phyloP scores from a whole-genome alignment of 2,797 vertebrate species.

The Liparis tanakae region DNA sequence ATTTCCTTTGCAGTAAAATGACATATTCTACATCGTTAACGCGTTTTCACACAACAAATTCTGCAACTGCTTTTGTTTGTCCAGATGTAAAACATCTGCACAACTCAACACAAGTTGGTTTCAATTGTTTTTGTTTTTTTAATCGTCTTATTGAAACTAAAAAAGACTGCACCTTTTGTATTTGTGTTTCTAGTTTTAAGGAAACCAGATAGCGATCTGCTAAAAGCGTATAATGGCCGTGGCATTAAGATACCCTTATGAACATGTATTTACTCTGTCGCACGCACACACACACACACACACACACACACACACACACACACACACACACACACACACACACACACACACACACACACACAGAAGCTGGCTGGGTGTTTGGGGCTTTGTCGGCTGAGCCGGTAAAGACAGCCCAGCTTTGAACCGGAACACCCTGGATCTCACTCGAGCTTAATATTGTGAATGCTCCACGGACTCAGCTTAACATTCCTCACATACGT shows the following conservation, averaged over 20 bases:
- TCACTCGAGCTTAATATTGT: slow-evolving; percentile 36
- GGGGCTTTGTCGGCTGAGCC: slow-evolving; percentile 42
- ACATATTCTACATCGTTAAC: not conserved
- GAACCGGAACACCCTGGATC: slow-evolving; percentile 26
- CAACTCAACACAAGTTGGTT: not conserved
- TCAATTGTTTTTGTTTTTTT: not conserved
- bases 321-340: slow-evolving; percentile 6
- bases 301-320: not conserved
- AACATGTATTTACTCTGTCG: slow-evolving; percentile 23
- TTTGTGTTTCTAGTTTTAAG: not conserved
- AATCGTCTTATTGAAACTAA: not conserved
- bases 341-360: slow-evolving; percentile 28
- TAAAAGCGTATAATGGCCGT: slow-evolving; percentile 49
- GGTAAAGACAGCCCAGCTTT: slow-evolving; percentile 34
- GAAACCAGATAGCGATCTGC: slow-evolving; percentile 24
- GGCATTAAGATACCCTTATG: slow-evolving; percentile 32
- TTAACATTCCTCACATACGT: slow-evolving; percentile 52
- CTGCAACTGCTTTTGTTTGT: slow-evolving; percentile 9
- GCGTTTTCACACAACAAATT: not conserved
- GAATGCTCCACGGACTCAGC: slow-evolving; percentile 19
- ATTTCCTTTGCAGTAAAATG: not conserved
- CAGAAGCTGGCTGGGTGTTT: slow-evolving; percentile 26
- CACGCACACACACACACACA: not conserved
- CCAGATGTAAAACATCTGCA: not conserved
- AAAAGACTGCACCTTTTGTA: not conserved